These are phyloP conservation scores for Brachionus asplanchnoidis DNA, from an alignment of 1,140 invertebrate genomes.

Conservation along the genomic window DNA sequence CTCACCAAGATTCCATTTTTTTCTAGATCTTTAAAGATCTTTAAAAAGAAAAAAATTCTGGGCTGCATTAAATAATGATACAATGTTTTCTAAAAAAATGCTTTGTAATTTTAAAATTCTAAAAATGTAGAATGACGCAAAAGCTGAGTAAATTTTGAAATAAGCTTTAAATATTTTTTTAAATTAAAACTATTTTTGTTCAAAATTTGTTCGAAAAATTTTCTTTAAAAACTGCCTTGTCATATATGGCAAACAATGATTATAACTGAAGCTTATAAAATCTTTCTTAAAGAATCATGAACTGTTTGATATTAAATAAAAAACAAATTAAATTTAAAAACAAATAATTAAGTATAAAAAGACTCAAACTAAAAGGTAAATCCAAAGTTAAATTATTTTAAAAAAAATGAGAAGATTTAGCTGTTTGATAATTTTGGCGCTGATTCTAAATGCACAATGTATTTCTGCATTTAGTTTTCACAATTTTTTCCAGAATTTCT, in stretches of 20 bases:
- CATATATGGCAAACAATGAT: too few relatives aligned
- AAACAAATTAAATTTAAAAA: background rate
- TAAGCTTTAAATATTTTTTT: background rate
- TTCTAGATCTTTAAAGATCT: too few relatives aligned
- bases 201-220: background rate
- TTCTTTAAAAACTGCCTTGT: background rate
- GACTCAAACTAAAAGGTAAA: background rate
- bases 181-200: background rate
- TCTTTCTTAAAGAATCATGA: background rate
- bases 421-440: background rate
- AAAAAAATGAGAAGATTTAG: background rate
- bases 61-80: too few relatives aligned
- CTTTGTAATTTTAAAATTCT: too few relatives aligned
- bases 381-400: background rate
- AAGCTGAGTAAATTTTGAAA: background rate
- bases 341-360: background rate
- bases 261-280: too few relatives aligned
- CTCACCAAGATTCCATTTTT: too few relatives aligned
- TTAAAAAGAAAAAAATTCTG: too few relatives aligned
- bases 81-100: too few relatives aligned
- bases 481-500: background rate
- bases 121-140: background rate
- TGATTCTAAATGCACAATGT: background rate
- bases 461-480: background rate
- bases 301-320: background rate